Conservation (phyloP, 2,888 invertebrate genomes). For the Thymelicus acteon region DNA sequence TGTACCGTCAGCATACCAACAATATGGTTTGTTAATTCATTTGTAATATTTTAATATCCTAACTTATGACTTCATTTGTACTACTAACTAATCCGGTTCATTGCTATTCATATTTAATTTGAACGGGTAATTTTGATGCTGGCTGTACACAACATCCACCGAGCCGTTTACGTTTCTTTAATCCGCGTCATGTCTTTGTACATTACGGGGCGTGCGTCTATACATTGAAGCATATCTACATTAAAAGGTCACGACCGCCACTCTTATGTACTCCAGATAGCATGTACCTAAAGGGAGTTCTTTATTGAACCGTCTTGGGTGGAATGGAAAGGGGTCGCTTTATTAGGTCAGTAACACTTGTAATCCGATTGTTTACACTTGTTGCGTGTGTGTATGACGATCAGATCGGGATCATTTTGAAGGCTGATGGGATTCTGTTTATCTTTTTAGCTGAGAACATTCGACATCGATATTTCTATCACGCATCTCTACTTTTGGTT, state of each 20-base stretch:
- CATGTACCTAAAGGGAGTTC: conserved; percentile 79
- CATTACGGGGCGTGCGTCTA: conserved; percentile 61
- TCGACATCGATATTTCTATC: too few relatives aligned
- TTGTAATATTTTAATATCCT: too few relatives aligned
- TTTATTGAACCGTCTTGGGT: conserved; percentile 81
- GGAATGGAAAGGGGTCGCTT: conserved; percentile 76
- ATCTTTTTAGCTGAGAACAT: too few relatives aligned
- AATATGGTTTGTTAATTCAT: neutral
- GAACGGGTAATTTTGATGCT: neutral
- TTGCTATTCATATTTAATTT: neutral
- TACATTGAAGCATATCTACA: conserved; percentile 65
- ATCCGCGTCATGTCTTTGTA: conserved; percentile 59
- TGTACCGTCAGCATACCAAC: neutral
- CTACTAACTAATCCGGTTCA: neutral
- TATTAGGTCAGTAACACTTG: conserved; percentile 83
- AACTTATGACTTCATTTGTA: too few relatives aligned
- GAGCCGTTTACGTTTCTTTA: conserved; percentile 59
- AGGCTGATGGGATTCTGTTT: neutral
- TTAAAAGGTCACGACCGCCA: conserved; percentile 80
- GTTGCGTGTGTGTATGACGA: conserved; percentile 48
- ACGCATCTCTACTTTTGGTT: too few relatives aligned
- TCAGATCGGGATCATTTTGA: conserved; percentile 20
- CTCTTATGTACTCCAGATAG: conserved; percentile 72
- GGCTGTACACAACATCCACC: conserved; percentile 47
- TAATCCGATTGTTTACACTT: conserved; percentile 74